A percentile compares a stretch with the other conserved stretches of the same genome.
Conservation (phyloP, 2,113 vertebrate species). For the Gracilinanus agilis region DNA sequence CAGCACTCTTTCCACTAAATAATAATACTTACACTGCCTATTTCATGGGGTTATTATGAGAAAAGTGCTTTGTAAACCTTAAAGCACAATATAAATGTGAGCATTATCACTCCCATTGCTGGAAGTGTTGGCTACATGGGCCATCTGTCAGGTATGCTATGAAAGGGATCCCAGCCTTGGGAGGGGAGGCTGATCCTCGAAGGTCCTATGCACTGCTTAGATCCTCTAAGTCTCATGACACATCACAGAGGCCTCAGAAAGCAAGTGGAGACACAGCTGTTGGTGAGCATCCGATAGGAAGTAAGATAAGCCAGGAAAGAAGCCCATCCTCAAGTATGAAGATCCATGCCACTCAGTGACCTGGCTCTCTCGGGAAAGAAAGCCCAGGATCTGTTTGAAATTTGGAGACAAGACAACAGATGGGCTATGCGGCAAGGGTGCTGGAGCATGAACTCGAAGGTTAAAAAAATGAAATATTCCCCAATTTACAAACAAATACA, state of each 20-base stretch:
- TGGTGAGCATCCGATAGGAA: background rate
- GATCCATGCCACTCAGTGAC: background rate
- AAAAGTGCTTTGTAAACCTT: background rate
- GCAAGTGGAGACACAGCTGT: background rate
- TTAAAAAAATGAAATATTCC: slow-evolving; percentile 67
- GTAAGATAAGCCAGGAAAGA: background rate
- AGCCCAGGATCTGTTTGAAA: slow-evolving; percentile 23
- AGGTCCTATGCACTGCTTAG: background rate
- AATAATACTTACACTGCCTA: background rate
- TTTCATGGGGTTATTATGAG: background rate
- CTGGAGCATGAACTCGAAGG: slow-evolving; percentile 48
- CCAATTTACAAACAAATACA: slow-evolving; percentile 61
- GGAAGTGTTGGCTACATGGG: background rate
- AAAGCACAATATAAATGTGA: background rate
- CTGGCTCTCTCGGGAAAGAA: background rate
- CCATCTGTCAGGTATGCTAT: background rate
- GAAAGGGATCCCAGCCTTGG: background rate
- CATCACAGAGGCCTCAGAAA: background rate
- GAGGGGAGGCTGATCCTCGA: background rate
- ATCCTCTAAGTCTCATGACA: background rate
- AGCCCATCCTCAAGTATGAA: background rate
- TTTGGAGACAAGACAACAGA: background rate
- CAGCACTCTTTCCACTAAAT: background rate
- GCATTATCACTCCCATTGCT: background rate
- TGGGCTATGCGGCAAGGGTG: slow-evolving; percentile 46